Base-by-base conservation (phyloP, 2,888 invertebrate genomes). In the Parnassius mnemosyne region DNA sequence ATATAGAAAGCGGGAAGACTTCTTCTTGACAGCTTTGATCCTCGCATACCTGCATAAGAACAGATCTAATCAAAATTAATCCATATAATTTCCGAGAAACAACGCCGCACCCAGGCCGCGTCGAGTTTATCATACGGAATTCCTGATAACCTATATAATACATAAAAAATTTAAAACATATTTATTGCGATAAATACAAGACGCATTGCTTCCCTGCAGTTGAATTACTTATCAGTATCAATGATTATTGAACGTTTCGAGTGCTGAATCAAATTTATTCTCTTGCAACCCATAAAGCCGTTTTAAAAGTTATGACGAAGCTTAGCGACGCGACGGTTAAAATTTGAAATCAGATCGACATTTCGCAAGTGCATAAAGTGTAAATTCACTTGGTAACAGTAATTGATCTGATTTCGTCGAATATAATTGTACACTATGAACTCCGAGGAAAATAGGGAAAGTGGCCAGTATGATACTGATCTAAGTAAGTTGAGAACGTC, bases 11-110 rank as follows among this genome's bases (percentile, higher is more conserved):
- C 53, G 97, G 95, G 83, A 98, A 98, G 69, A 99, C 98, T 83
- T 97, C 97, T 81, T 97, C 97, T 87, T 98, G 97, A 81, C 97
- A 96, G 76, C 95, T 94, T 82, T 97, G 96, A 81, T 97, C 98
- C 81, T 97, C 97, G 90, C 98, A 98, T 72, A 99, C 97, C 98
- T 98, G 93, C 54, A 46, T 34, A 51, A 58, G 12, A 55, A 55
- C 42, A 47, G 12, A 58, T 58, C 9, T 42, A 9, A 50, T 55
- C 20, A 58, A 50, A 87, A 92, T 70, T 61, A 69, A 70, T 50
- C 53, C 12, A 68, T 69, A 68, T 69, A 61, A 16, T 60, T 79
- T 76, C 71, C 70, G 68, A 71, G 77, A 79, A 81, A 68, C 62
- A 67, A 60, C 61, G 66, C 77, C 83, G 78, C 83, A 76, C 83